These are phyloP conservation scores for Jaculus jaculus DNA, from an alignment of 2,113 vertebrate species.

Conservation along the genomic window DNA sequence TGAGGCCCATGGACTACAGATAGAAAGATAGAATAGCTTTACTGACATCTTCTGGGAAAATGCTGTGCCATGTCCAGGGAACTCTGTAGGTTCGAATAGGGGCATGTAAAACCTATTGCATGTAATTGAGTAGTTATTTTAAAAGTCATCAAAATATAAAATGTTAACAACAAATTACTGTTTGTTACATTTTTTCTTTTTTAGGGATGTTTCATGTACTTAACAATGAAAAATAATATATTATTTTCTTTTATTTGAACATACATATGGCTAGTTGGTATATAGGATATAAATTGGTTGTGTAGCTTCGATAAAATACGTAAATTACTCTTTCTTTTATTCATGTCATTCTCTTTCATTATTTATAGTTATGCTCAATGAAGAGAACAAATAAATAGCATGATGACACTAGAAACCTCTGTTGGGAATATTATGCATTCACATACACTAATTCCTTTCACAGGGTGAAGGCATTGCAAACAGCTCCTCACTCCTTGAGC, in stretches of 20 bases:
- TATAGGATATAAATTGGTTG: constrained; percentile 55
- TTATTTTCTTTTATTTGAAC: constrained; percentile 64
- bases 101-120: neutral
- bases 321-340: constrained; percentile 74
- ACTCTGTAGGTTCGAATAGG: constrained; percentile 1
- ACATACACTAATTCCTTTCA: constrained; percentile 41
- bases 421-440: constrained; percentile 65
- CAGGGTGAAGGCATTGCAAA: constrained; percentile 41
- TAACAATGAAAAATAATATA: constrained; percentile 45
- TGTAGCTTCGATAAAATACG: constrained; percentile 62
- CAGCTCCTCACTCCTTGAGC: neutral
- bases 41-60: constrained; percentile 58
- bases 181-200: constrained; percentile 26
- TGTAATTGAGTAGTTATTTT: constrained; percentile 46
- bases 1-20: neutral
- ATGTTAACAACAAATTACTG: constrained; percentile 45
- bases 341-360: constrained; percentile 70
- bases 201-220: constrained; percentile 28
- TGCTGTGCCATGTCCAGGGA: neutral
- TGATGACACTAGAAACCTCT: constrained; percentile 52
- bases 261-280: constrained; percentile 17
- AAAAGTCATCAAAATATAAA: constrained; percentile 52
- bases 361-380: constrained; percentile 68
- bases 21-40: neutral
- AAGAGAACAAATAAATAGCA: constrained; percentile 76